Evolutionary conservation across 2,113 vertebrate species (phyloP).

Genomic region (Protobothrops mucrosquamatus): DNA sequence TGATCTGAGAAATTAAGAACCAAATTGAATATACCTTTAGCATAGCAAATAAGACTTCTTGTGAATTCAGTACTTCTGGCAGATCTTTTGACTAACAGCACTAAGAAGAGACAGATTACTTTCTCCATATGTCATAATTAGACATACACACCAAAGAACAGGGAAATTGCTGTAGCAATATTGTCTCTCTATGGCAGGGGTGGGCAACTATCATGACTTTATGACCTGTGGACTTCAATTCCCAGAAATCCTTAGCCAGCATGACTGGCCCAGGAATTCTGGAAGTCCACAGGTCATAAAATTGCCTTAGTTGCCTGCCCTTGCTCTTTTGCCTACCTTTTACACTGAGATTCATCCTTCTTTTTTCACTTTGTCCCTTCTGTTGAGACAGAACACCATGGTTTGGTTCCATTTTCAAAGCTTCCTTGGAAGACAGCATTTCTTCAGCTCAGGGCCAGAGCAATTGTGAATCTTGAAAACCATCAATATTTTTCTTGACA

Average conservation of each 20-base stretch:
- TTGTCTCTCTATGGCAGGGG: no score
- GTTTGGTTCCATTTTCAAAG: conserved; percentile 65
- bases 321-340: neutral
- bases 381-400: conserved; percentile 43
- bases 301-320: neutral
- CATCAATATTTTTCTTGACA: conserved; percentile 75
- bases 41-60: neutral
- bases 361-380: conserved; percentile 40
- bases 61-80: neutral
- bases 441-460: conserved; percentile 57
- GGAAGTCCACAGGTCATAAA: neutral
- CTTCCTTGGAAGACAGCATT: conserved; percentile 59
- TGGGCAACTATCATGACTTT: no score
- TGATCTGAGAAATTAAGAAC: neutral
- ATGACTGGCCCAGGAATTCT: neutral
- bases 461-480: conserved; percentile 60
- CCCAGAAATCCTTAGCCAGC: no score
- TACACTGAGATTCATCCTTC: neutral
- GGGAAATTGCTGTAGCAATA: neutral
- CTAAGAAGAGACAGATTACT: neutral
- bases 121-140: neutral
- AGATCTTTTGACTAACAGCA: neutral
- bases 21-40: neutral
- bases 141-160: neutral
- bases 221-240: no score